phyloP scores from a whole-genome alignment of 2,888 invertebrate species.

The Cantharis flavilabris region DNA sequence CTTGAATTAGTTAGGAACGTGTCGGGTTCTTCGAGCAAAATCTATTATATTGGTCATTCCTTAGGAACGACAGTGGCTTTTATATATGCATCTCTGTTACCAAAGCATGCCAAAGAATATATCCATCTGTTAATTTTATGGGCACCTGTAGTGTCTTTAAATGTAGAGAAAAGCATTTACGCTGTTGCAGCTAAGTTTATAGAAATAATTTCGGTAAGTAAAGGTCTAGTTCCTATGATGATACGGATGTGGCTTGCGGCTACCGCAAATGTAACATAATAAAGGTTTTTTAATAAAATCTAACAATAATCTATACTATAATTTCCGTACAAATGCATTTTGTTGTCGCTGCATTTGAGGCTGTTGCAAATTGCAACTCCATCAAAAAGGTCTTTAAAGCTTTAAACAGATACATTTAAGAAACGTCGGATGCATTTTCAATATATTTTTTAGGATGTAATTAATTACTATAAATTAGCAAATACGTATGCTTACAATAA shows the following conservation, averaged over 20 bases:
- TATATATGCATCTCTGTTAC: constrained; percentile 3
- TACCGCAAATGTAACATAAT: too few species aligned
- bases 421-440: neutral
- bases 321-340: too few species aligned
- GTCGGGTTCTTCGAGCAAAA: neutral
- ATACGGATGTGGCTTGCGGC: too few species aligned
- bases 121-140: neutral
- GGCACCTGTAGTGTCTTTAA: neutral
- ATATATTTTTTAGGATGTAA: neutral
- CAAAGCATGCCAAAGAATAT: constrained; percentile 2
- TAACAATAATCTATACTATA: too few species aligned
- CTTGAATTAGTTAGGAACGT: neutral
- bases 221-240: too few species aligned
- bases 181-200: rapidly evolving
- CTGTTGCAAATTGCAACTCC: too few species aligned
- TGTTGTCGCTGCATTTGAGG: too few species aligned
- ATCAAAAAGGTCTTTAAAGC: too few species aligned
- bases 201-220: neutral
- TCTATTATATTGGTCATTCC: constrained; percentile 3
- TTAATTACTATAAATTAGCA: neutral
- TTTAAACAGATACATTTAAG: too few species aligned
- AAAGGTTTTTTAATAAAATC: too few species aligned
- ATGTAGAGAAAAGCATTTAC: neutral
- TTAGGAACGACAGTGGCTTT: neutral
- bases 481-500: neutral